A percentile compares a stretch with the other conserved stretches of the same genome.
These are phyloP conservation scores for Onychostruthus taczanowskii DNA, from an alignment of 2,113 vertebrate species.

Conservation along the genomic window DNA sequence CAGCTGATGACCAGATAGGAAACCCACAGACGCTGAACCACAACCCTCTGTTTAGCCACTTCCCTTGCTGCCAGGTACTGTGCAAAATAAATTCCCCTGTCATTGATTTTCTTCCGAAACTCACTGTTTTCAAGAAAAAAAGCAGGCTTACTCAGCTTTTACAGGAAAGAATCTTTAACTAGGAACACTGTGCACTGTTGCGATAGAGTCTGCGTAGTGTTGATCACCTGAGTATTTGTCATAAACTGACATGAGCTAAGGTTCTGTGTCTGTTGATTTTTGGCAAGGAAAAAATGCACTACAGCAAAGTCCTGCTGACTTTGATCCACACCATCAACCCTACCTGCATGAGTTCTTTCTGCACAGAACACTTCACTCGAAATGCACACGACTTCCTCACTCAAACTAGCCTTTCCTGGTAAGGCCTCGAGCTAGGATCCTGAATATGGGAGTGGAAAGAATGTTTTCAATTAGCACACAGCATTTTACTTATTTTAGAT, in stretches of 20 bases:
- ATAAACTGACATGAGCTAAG: conserved; percentile 76
- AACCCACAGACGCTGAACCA: conserved; percentile 19
- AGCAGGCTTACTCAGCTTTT: conserved; percentile 49
- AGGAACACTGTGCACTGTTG: conserved; percentile 64
- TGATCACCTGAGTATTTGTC: conserved; percentile 81
- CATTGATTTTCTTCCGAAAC: conserved; percentile 29
- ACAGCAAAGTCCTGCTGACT: conserved; percentile 37
- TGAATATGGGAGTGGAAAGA: conserved; percentile 59
- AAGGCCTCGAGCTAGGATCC: conserved; percentile 65
- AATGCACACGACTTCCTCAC: neutral
- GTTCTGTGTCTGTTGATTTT: conserved; percentile 69
- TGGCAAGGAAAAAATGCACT: conserved; percentile 74
- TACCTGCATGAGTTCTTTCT: conserved; percentile 43
- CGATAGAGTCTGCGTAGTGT: conserved; percentile 54
- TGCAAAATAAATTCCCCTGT: conserved; percentile 61
- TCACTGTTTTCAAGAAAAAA: neutral
- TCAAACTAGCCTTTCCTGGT: conserved; percentile 43
- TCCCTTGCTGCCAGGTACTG: conserved; percentile 63
- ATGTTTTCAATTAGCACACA: conserved; percentile 55
- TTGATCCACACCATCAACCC: conserved; percentile 32
- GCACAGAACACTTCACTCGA: neutral
- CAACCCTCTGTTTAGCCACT: neutral
- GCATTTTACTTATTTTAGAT: conserved; percentile 47
- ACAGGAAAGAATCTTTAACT: conserved; percentile 63
- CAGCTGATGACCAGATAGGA: neutral